Conservation (phyloP, 2,888 invertebrate species). For the Chymomyza fuscimana region DNA sequence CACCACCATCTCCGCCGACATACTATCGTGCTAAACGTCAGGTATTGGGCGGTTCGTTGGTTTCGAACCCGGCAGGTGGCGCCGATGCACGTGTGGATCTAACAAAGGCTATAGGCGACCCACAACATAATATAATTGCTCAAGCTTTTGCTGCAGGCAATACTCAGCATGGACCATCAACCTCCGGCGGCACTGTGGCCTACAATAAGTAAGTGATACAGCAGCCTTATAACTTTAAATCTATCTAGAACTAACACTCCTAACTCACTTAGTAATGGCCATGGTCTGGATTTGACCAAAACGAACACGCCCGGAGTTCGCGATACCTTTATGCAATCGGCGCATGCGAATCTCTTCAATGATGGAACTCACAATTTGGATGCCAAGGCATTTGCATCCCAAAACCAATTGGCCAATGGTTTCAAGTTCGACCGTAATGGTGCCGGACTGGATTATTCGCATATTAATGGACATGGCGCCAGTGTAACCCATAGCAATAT, state of each 20-base stretch:
- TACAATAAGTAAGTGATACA: too few species aligned
- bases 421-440: slow-evolving; percentile 58
- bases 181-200: slow-evolving; percentile 38
- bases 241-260: too few species aligned
- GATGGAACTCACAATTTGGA: slow-evolving; percentile 13
- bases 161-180: slow-evolving; percentile 50
- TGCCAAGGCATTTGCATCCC: slow-evolving; percentile 57
- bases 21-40: slow-evolving; percentile 46
- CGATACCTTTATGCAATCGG: slow-evolving; percentile 14
- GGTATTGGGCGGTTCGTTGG: slow-evolving; percentile 47
- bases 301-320: slow-evolving; percentile 5
- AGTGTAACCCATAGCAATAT: slow-evolving; percentile 54
- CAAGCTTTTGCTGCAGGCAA: slow-evolving; percentile 60
- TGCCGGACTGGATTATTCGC: slow-evolving; percentile 55
- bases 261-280: slow-evolving; percentile 8
- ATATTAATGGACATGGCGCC: slow-evolving; percentile 57
- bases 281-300: slow-evolving; percentile 12
- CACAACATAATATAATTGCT: slow-evolving; percentile 48
- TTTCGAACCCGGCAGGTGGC: slow-evolving; percentile 53
- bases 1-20: slow-evolving; percentile 23
- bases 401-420: slow-evolving; percentile 58
- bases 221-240: too few species aligned
- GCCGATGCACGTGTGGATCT: slow-evolving; percentile 51
- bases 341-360: slow-evolving; percentile 13
- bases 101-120: slow-evolving; percentile 47